These are phyloP conservation scores for Xylophagus ater DNA, from an alignment of 2,888 invertebrate genomes.

Conservation along the genomic window DNA sequence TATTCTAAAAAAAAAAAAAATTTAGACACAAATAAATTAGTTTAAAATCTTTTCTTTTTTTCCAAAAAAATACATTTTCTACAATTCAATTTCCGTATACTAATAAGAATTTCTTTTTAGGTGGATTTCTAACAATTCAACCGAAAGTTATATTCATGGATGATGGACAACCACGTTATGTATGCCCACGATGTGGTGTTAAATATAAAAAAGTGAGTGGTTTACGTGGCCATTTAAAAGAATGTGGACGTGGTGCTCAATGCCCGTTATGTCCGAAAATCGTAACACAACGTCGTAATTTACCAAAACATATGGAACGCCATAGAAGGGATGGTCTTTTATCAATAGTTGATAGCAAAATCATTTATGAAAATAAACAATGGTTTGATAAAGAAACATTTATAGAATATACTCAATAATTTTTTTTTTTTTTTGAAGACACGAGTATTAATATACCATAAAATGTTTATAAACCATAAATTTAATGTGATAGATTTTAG, in stretches of 20 bases:
- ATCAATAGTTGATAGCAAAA: too few relatives aligned
- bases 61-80: background rate
- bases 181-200: constrained; percentile 24
- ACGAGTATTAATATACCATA: too few relatives aligned
- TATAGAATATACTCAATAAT: too few relatives aligned
- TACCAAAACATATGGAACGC: constrained; percentile 24
- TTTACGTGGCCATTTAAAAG: constrained; percentile 23
- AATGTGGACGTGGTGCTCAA: constrained; percentile 25
- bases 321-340: constrained; percentile 17
- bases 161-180: constrained; percentile 22
- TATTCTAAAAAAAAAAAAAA: too few relatives aligned
- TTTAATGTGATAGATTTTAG: too few relatives aligned
- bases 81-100: constrained; percentile 10
- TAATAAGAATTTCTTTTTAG: constrained; percentile 27
- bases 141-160: constrained; percentile 23
- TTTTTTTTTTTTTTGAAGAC: too few relatives aligned
- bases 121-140: constrained; percentile 11
- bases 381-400: too few relatives aligned
- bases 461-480: too few relatives aligned
- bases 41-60: constrained; percentile 3
- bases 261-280: constrained; percentile 25
- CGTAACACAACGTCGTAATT: constrained; percentile 25
- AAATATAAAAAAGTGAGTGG: constrained; percentile 25
- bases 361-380: too few relatives aligned
- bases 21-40: too few relatives aligned